Percentiles rank a stretch among this genome's conserved stretches.
Evolutionary conservation across 2,797 vertebrate species (phyloP).

Genomic region (Chelon auratus): DNA sequence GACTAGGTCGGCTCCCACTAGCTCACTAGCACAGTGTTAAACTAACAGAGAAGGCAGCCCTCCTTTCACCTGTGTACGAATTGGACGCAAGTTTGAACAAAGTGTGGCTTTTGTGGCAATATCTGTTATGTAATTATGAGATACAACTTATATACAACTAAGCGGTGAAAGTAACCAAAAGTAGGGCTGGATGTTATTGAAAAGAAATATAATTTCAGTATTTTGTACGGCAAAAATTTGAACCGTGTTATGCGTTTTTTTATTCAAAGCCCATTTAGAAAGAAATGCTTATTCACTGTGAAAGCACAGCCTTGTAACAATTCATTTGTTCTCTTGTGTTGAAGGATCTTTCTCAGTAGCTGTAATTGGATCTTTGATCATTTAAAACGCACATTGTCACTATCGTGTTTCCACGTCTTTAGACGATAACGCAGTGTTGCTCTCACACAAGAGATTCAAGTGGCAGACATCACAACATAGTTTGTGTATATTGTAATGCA

Average conservation of each 20-base stretch:
- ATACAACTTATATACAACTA: neutral
- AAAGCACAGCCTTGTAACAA: neutral
- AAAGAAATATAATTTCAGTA: neutral
- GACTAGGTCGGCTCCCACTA: slow-evolving; percentile 69
- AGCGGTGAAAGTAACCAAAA: neutral
- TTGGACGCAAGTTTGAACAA: slow-evolving; percentile 16
- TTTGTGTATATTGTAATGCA: neutral
- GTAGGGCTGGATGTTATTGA: neutral
- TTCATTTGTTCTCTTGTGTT: neutral
- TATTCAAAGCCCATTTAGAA: neutral
- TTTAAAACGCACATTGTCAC: neutral
- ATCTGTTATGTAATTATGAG: slow-evolving; percentile 7
- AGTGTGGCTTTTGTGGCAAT: slow-evolving; percentile 5
- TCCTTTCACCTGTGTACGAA: slow-evolving; percentile 19
- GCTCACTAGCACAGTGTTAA: slow-evolving; percentile 63
- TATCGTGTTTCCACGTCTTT: slow-evolving; percentile 4
- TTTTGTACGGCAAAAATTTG: neutral
- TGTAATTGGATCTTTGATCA: neutral
- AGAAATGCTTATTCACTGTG: neutral
- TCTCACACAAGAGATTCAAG: neutral
- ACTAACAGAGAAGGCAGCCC: slow-evolving; percentile 38
- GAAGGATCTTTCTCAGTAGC: neutral
- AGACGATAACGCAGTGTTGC: neutral
- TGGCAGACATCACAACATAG: neutral
- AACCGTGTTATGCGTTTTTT: neutral